Conservation (phyloP, 2,797 vertebrate genomes). For the Sebastiscus albofasciatus region DNA sequence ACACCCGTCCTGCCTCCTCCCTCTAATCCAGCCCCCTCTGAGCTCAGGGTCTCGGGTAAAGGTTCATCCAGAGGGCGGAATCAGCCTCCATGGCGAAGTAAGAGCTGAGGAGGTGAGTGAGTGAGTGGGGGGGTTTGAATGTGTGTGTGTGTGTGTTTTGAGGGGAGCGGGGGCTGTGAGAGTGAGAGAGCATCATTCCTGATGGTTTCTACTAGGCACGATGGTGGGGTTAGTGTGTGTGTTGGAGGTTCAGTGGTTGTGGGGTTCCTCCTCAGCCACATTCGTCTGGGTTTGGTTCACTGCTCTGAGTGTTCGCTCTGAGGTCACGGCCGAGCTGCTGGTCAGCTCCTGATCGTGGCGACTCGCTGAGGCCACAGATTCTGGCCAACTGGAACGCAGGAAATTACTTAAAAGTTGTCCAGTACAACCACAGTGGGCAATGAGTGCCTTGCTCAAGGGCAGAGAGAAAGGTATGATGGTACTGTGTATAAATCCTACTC, state of each 20-base stretch:
- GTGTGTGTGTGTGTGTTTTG: slow-evolving; percentile 9
- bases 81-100: slow-evolving; percentile 77
- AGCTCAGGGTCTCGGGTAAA: slow-evolving; percentile 71
- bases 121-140: background rate
- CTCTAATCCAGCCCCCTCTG: slow-evolving; percentile 80
- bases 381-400: background rate
- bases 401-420: background rate
- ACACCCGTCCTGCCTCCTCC: slow-evolving; percentile 26
- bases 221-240: slow-evolving; percentile 9
- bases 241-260: slow-evolving; percentile 41
- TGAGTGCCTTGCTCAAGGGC: slow-evolving; percentile 22
- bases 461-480: background rate
- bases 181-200: slow-evolving; percentile 29
- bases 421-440: background rate
- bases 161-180: background rate
- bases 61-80: slow-evolving; percentile 84
- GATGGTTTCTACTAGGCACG: background rate
- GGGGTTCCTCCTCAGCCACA: slow-evolving; percentile 42
- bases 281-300: slow-evolving; percentile 67
- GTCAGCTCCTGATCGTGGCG: slow-evolving; percentile 18
- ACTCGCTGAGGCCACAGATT: slow-evolving; percentile 36
- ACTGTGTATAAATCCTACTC: background rate
- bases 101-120: slow-evolving; percentile 14
- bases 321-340: slow-evolving; percentile 47
- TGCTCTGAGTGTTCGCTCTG: slow-evolving; percentile 28